A percentile compares a stretch with the other conserved stretches of the same genome.
Evolutionary conservation across 2,888 invertebrate genomes (phyloP).

Genomic region (Ferdinandea cuprea): DNA sequence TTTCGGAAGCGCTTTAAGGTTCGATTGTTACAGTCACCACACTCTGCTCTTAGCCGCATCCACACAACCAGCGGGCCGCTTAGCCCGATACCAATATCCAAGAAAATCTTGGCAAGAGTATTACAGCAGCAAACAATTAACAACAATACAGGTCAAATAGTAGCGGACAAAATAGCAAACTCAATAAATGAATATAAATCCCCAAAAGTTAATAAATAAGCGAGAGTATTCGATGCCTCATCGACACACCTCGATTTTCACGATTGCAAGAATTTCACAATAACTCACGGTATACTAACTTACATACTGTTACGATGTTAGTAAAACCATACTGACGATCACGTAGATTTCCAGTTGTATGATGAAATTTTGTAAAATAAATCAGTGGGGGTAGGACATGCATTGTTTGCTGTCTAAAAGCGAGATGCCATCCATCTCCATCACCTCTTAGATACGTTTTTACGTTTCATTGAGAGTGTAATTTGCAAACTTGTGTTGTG

Average conservation of each 20-base stretch:
- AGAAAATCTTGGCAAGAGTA: too few relatives aligned
- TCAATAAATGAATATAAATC: not conserved
- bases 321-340: too few relatives aligned
- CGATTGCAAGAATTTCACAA: conserved; percentile 13
- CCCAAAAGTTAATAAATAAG: not conserved
- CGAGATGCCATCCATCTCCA: not conserved
- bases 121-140: too few relatives aligned
- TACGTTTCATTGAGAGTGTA: conserved; percentile 13
- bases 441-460: conserved; percentile 4
- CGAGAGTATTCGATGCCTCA: conserved; percentile 1
- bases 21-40: too few relatives aligned
- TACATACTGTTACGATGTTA: too few relatives aligned
- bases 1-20: too few relatives aligned
- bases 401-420: not conserved
- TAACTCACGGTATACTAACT: conserved; percentile 8
- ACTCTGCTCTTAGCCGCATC: too few relatives aligned
- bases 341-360: conserved; percentile 12
- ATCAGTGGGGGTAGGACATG: conserved; percentile 3
- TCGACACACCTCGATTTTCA: not conserved
- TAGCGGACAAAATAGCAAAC: too few relatives aligned
- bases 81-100: too few relatives aligned
- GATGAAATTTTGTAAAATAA: conserved; percentile 31
- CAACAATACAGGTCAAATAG: too few relatives aligned
- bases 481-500: conserved; percentile 7
- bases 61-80: too few relatives aligned